Base-by-base conservation (phyloP, 2,797 vertebrate genomes). In the Crax fasciolata region DNA sequence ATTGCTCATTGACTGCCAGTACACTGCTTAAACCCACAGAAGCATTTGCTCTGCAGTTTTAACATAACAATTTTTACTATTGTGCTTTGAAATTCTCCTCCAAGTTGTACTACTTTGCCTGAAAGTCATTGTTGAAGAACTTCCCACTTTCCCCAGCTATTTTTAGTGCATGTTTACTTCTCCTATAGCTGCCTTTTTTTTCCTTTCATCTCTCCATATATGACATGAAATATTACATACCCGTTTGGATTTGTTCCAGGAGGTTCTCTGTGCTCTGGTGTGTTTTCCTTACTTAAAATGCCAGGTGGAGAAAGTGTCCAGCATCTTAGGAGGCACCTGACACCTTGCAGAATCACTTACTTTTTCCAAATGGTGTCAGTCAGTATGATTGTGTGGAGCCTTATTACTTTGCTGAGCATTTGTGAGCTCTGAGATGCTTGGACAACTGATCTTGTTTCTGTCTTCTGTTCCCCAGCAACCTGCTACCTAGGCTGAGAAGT, bases 271-370 rank as follows among this genome's bases (percentile, higher is more conserved):
- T 5, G 18, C 8, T 17, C 43, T 57, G 21, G 1, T 48, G 23
- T 11, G 9, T 66, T 70, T 81, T 16, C 30, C n/a, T 17, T 59
- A 1, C 12, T 49, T 52, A 8, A 61, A 81, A 35, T 39, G 24
- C 7, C 30, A 17, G 43, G 30, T 79, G 38, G 10, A 1, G 10
- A 14, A 54, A 49, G 25, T 11, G 30, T 21, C 44, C 10, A 63
- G 3, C 41, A 18, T n/a, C n/a, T 58, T 48, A 20, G 13, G 25
- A 55, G 13, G 35, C 62, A 6, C 15, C 9, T 0, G 0, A 17
- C 8, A 5, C 28, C 24, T 66, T 71, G 48, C 1, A 10, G 66
- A 49, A 44, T 35, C 9, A 1, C 58, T 67, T 62, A 30, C 13
- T 43, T 7, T 46, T 20, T 19, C 27, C 23, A 16, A 38, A 24